phyloP scores from a whole-genome alignment of 2,888 invertebrate genomes.

The Caenorhabditis sp. region DNA sequence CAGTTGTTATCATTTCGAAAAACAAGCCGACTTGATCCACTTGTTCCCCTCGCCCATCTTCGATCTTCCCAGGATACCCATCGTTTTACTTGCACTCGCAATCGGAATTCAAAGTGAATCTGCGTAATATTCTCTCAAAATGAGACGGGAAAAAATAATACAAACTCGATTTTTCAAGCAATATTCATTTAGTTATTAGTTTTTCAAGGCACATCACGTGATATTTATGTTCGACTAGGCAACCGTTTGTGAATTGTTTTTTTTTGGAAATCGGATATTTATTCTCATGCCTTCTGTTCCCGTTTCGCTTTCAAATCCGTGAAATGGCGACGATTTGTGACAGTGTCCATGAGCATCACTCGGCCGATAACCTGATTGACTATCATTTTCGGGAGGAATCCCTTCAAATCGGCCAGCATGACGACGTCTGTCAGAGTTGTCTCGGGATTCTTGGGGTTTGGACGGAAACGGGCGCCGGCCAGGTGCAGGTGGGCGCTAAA shows the following conservation, averaged over 20 bases:
- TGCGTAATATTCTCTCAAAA: no score
- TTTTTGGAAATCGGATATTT: constrained; percentile 8
- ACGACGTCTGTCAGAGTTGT: constrained; percentile 72
- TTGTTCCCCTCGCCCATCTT: constrained; percentile 41
- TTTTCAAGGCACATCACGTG: constrained; percentile 21
- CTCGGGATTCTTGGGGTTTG: constrained; percentile 65
- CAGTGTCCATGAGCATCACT: constrained; percentile 75
- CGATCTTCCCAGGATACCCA: constrained; percentile 32
- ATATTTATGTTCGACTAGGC: constrained; percentile 2
- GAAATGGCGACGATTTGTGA: constrained; percentile 72
- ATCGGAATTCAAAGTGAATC: not conserved
- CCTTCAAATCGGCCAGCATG: constrained; percentile 75
- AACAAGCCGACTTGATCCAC: constrained; percentile 52
- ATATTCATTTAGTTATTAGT: constrained; percentile 1
- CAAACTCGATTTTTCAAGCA: no score
- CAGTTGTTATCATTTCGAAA: no score
- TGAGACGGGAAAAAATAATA: not conserved
- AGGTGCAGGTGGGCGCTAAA: constrained; percentile 71
- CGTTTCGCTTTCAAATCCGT: constrained; percentile 55
- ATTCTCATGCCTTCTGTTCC: constrained; percentile 29
- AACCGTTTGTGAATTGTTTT: not conserved
- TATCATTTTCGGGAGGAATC: constrained; percentile 72
- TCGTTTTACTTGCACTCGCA: not conserved
- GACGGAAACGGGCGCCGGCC: constrained; percentile 73
- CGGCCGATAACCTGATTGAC: constrained; percentile 75